Base-by-base conservation (phyloP, 2,888 invertebrate species). In the Amphipyra berbera region DNA sequence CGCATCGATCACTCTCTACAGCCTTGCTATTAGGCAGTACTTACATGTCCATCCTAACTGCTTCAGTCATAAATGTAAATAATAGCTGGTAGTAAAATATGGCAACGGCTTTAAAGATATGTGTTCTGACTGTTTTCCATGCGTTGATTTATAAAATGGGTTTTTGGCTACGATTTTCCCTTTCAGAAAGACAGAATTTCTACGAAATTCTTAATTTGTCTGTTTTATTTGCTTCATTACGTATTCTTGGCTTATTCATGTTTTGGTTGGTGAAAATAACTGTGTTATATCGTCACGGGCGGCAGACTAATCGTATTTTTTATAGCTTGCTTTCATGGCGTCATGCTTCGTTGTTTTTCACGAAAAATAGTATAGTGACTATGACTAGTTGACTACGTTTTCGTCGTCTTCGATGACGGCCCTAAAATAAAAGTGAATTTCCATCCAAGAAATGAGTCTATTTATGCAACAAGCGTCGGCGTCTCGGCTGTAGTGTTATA, bases 401-500 rank as follows among this genome's bases (percentile, higher is more conserved):
- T 83, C 82, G 74, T 73, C 74, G 75, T 76, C 81, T 85, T 82
- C 77, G 80, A 82, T 79, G 83, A 82, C 79, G 82, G 74, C 81
- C 83, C 82, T 85, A 84, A 86, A 88, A 88, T 90, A 89, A 91
- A 88, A 88, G 82, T 89, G 85, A 87, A 90, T 92, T 90, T 90
- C 85, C 89, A 91, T 88, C 90, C 90, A 87, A 90, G 89, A 92
- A 89, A 88, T 89, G 87, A 83, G 80, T 90, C 93, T 93, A 93
- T 94, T 93, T 93, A 86, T 89, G 90, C 88, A 86, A 80, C 82
- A 79, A 78, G 88, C 91, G 91, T 91, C 86, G 90, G 89, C 89
- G 92, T 89, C 81, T 84, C 81, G 82, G 82, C 85, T 83, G 88
- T 84, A 79, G 79, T 82, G 83, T 82, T 86, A 83, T 90, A 86